Conservation (phyloP, 2,888 invertebrate species). For the Calameuta pallipes region DNA sequence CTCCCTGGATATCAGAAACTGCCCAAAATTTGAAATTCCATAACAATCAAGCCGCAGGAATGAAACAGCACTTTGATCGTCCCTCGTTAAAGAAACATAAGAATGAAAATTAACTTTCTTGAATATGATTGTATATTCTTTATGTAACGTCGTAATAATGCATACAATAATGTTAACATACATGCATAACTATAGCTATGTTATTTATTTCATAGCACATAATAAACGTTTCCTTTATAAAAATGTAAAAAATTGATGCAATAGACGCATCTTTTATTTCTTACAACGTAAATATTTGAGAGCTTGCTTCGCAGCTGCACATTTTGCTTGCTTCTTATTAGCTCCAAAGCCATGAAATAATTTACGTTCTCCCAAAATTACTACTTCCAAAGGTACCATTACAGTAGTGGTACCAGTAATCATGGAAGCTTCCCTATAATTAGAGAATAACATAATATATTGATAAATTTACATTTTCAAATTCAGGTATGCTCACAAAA, state of each 20-base stretch:
- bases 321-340: conserved; percentile 78
- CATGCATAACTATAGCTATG: not conserved
- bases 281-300: conserved; percentile 62
- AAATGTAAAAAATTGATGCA: not conserved
- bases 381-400: conserved; percentile 75
- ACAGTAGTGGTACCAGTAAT: conserved; percentile 52
- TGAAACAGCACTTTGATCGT: conserved; percentile 91
- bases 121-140: not conserved
- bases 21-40: conserved; percentile 89
- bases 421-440: conserved; percentile 45
- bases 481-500: conserved; percentile 72
- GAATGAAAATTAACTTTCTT: conserved; percentile 16
- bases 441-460: conserved; percentile 16
- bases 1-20: conserved; percentile 96
- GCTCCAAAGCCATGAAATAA: conserved; percentile 78
- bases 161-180: not conserved
- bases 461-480: not conserved
- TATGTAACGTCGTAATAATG: not conserved
- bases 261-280: conserved; percentile 10
- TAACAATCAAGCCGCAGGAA: conserved; percentile 89
- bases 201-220: not conserved
- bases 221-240: not conserved
- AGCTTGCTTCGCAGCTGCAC: conserved; percentile 84
- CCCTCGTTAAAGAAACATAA: conserved; percentile 77
- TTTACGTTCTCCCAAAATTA: conserved; percentile 70